These are phyloP conservation scores for Ceyx margarethae DNA, from an alignment of 2,113 vertebrate species.

Conservation along the genomic window DNA sequence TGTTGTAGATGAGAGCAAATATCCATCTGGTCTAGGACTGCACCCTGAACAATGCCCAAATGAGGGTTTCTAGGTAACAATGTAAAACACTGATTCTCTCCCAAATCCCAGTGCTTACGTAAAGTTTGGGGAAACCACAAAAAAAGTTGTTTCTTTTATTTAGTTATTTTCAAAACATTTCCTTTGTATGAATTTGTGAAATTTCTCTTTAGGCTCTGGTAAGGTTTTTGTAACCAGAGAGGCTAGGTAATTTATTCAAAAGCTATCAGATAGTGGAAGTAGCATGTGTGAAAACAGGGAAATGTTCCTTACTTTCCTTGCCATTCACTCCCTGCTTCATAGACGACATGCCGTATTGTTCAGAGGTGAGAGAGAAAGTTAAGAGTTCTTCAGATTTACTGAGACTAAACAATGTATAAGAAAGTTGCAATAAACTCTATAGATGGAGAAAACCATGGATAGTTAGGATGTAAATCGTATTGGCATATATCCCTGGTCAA, in stretches of 20 bases:
- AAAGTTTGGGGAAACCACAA: neutral
- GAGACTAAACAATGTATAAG: neutral
- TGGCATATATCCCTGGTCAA: neutral
- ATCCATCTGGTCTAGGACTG: neutral
- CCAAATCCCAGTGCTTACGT: neutral
- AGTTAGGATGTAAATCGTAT: neutral
- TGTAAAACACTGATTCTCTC: neutral
- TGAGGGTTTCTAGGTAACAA: neutral
- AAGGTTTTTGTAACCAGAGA: neutral
- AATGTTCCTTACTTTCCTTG: neutral
- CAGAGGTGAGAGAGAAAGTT: neutral
- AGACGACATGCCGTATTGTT: neutral
- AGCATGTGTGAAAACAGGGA: rapidly evolving
- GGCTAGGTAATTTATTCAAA: neutral
- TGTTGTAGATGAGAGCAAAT: neutral
- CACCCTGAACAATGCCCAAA: neutral
- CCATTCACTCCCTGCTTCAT: neutral
- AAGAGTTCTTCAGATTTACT: neutral
- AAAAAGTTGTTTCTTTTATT: neutral
- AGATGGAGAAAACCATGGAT: neutral
- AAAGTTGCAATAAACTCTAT: neutral
- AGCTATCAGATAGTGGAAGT: neutral
- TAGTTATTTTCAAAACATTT: neutral
- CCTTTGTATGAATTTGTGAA: neutral
- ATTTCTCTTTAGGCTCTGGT: neutral